Base-by-base conservation (phyloP, 2,888 invertebrate species). In the Pycnomerus fuliginosus region DNA sequence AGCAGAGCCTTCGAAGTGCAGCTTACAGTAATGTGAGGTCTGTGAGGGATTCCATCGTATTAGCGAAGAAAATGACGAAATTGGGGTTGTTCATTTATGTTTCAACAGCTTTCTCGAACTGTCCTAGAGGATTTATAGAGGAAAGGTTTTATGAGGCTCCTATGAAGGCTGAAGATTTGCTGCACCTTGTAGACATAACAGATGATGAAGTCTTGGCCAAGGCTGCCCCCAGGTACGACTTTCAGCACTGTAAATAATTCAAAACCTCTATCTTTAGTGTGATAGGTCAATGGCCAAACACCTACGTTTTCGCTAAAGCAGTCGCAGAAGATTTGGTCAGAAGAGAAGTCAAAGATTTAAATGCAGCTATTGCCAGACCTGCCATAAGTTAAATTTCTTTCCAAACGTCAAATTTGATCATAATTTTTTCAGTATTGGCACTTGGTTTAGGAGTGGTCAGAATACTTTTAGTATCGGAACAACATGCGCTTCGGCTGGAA, bases 301-400 rank as follows among this genome's bases (percentile, higher is more conserved):
- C 84, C 0, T 87, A 87, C 68, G 78, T 83, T 0, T 84, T 80
- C 64, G 84, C 86, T 0, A 88, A 90, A 69, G 82, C 84, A 4
- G 62, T 87, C 10, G 84, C 82, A 0, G 89, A 90, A 62, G 77
- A 80, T 35, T 59, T 79, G 2, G 71, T 87, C 1, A 66, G 76
- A 14, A 74, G 72, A 39, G 76, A 80, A 57, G 71, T 76, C 0
- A 59, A 67, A 2, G 72, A 71, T 10, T 61, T 90, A 4, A 87
- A 87, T 0, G 62, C 82, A 1, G 80, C 80, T 45, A 78, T 90
- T 29, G 76, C 86, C 24, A 71, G 89, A 44, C 87, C 89, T 0
- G 81, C 85, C 2, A 81, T 84, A 51, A 78, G 73, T n/a, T 72
- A 60, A 50, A 46, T 45, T n/a, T 23, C 31, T 38, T 25, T 16